phyloP scores from a whole-genome alignment of 1,140 invertebrate species.

The Aphaenogaster floridana region DNA sequence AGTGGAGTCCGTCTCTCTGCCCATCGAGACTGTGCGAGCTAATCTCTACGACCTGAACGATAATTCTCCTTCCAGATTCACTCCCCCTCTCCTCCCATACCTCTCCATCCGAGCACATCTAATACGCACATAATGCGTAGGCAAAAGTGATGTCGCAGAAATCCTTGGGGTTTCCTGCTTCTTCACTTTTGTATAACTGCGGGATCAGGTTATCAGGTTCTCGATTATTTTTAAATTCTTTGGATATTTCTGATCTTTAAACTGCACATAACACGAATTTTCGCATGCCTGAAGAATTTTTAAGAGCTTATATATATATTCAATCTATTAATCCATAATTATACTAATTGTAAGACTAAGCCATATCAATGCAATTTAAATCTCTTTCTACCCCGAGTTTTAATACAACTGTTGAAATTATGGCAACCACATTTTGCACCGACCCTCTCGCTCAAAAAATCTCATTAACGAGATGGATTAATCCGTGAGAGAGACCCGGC shows the following conservation, averaged over 20 bases:
- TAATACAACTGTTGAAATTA: not conserved
- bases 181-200: not conserved
- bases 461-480: constrained; percentile 53
- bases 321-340: not conserved
- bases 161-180: not conserved
- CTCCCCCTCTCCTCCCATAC: no score
- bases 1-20: constrained; percentile 67
- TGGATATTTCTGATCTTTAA: not conserved
- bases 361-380: not conserved
- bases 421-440: not conserved
- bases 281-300: not conserved
- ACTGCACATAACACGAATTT: not conserved
- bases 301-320: not conserved
- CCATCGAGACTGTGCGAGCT: constrained; percentile 67
- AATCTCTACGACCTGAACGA: constrained; percentile 70
- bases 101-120: not conserved
- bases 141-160: constrained; percentile 1
- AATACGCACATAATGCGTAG: constrained; percentile 38
- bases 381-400: not conserved
- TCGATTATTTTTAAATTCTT: not conserved
- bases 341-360: not conserved
- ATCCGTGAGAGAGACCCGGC: not conserved
- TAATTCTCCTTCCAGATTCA: constrained; percentile 55
- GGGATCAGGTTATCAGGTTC: not conserved
- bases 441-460: not conserved